Evolutionary conservation across 2,113 vertebrate genomes (phyloP).

Genomic region (Tursiops truncatus): DNA sequence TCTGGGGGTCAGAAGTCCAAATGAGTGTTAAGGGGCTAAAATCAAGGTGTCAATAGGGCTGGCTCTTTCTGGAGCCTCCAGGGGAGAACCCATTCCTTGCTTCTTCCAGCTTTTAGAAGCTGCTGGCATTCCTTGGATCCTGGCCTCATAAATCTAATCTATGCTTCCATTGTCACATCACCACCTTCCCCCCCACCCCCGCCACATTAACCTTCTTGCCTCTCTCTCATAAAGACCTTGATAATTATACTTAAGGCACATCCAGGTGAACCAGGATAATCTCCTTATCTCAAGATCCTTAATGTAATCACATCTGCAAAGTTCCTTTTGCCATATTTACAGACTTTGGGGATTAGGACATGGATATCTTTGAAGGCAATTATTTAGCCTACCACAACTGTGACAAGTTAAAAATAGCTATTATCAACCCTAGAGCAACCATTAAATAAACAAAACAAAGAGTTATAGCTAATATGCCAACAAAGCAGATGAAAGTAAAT

Average conservation of each 20-base stretch:
- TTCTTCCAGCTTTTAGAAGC: neutral
- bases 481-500: neutral
- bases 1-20: neutral
- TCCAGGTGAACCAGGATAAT: neutral
- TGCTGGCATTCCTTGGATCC: neutral
- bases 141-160: neutral
- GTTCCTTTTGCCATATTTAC: neutral
- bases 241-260: neutral
- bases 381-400: neutral
- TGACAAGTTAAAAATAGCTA: neutral
- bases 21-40: neutral
- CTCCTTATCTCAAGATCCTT: neutral
- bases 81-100: neutral
- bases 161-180: neutral
- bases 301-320: neutral
- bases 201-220: neutral
- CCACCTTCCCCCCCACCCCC: neutral
- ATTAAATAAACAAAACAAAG: neutral
- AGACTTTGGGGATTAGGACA: neutral
- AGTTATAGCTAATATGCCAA: neutral
- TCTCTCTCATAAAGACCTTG: neutral
- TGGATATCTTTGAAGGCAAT: neutral
- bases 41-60: neutral
- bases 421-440: neutral
- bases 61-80: neutral